Evolutionary conservation across 1,140 invertebrate genomes (phyloP), one percentile per base, ranked within the genome.

Genomic region (Drosophila santomea): DNA sequence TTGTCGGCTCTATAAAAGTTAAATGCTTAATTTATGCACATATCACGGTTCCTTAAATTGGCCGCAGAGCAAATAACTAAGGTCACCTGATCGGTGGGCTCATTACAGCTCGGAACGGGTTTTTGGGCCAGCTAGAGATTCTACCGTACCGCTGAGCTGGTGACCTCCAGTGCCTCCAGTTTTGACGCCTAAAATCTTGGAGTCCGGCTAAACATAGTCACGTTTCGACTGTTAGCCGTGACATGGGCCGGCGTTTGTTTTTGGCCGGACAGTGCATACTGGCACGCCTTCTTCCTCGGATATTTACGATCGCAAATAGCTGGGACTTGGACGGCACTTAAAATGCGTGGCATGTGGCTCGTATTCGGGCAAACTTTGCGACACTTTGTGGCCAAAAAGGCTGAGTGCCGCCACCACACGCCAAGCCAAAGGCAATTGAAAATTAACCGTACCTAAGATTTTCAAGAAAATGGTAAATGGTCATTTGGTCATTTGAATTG

Each of bases 401-500:
- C 12, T 14, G 38, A 47, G 60, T 51, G 54, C 20, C n/a, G 57
- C 48, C 61, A 44, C 60, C 43, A 39, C 51, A 17, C 20, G 20
- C 20, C 20, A 20, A 20, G 58, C 48, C 61, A 58, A 72, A 52
- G 55, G 45, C 80, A 89, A 84, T 89, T 89, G 67, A 77, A 89
- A 88, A 79, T 80, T 73, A 89, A 47, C 72, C 75, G 84, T 66
- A 88, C 84, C 81, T 88, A 79, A 82, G 69, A 88, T 79, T 88
- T 86, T 63, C 69, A 75, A 66, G 35, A 66, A 73, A 85, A 86
- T 82, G 80, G 79, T 80, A 73, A 86, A 88, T 83, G 80, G 79
- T 84, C 83, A 88, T 84, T 89, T 83, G 80, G 79, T 84, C 83
- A 88, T 84, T 89, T 84, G 72, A 83, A 89, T 89, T 84, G 84